A percentile compares a stretch with the other conserved stretches of the same genome.
Evolutionary conservation across 1,140 invertebrate species (phyloP).

Genomic region (Aradophagus sp.): DNA sequence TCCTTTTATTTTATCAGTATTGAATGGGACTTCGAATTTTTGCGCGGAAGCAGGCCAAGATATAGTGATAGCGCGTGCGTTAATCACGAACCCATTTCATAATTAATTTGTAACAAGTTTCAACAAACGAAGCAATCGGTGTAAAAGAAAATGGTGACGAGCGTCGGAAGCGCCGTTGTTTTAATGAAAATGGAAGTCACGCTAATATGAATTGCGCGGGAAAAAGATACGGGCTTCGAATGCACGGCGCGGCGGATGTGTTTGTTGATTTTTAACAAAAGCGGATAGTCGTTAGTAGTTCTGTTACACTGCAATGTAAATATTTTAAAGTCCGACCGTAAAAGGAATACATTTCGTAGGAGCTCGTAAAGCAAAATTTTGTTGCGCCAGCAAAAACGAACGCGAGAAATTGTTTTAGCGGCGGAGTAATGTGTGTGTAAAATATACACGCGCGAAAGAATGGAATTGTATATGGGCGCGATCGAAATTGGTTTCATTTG

Average conservation of each 20-base stretch:
- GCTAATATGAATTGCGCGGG: not conserved
- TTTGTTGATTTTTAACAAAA: slow-evolving; percentile 11
- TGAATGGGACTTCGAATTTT: slow-evolving; percentile 49
- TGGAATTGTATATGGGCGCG: no score
- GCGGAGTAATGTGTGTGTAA: no score
- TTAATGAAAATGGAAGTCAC: slow-evolving; percentile 9
- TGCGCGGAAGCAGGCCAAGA: slow-evolving; percentile 10
- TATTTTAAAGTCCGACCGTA: no score
- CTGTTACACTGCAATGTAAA: no score
- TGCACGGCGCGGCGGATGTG: no score
- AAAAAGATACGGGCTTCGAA: no score
- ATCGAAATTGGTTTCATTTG: no score
- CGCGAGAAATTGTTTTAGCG: no score
- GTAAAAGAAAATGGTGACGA: slow-evolving; percentile 13
- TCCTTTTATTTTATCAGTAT: slow-evolving; percentile 48
- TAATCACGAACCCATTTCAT: slow-evolving; percentile 35
- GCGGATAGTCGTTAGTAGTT: slow-evolving; percentile 4
- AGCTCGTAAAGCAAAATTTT: no score
- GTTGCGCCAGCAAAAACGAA: no score
- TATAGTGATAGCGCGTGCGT: slow-evolving; percentile 19
- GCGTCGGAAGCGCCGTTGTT: slow-evolving; percentile 3
- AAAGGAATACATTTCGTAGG: no score
- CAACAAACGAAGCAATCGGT: slow-evolving; percentile 26
- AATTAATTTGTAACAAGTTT: slow-evolving; percentile 45
- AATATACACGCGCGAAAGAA: no score